phyloP scores from a whole-genome alignment of 1,140 invertebrate genomes.

The Ceratosolen fusciceps region DNA sequence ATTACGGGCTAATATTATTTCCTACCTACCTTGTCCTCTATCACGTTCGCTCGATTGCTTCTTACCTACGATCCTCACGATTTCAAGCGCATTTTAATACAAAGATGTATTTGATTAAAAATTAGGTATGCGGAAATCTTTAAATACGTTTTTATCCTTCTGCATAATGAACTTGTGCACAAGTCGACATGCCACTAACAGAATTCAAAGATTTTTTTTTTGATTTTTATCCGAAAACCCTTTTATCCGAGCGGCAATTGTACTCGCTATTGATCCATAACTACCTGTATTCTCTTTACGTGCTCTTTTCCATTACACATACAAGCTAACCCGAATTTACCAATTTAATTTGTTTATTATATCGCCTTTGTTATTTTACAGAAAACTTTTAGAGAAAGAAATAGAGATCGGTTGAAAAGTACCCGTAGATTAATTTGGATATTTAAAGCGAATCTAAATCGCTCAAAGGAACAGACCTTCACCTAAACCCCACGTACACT shows the following conservation, averaged over 20 bases:
- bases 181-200: not conserved
- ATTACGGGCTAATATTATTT: too few species aligned
- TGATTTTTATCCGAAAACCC: not conserved
- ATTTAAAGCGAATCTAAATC: slow-evolving; percentile 1
- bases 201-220: not conserved
- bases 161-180: not conserved
- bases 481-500: not conserved
- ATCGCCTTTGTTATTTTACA: too few species aligned
- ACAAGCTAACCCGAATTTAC: too few species aligned
- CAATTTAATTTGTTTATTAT: too few species aligned
- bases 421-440: not conserved
- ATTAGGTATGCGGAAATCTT: not conserved
- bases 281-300: not conserved
- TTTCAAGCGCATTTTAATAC: too few species aligned
- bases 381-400: not conserved
- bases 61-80: too few species aligned
- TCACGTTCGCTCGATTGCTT: too few species aligned
- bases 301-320: too few species aligned
- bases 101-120: not conserved
- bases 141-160: not conserved
- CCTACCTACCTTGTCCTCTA: too few species aligned
- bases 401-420: not conserved
- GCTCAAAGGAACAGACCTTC: slow-evolving; percentile 5
- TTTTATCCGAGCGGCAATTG: not conserved
- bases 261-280: not conserved